Conservation (phyloP, 2,113 vertebrate genomes). For the Sturnira hondurensis region DNA sequence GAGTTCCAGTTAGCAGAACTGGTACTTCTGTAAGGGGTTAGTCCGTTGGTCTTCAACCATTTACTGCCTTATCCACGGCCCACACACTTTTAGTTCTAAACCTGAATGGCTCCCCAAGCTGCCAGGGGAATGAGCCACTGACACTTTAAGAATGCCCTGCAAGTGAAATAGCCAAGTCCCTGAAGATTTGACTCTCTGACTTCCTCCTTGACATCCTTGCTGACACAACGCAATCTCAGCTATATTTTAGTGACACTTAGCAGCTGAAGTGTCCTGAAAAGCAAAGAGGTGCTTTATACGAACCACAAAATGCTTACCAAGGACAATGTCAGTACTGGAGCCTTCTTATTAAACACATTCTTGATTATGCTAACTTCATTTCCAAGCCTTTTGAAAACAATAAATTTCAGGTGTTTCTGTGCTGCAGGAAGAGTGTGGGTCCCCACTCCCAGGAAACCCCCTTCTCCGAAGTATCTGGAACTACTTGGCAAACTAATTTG, state of each 20-base stretch:
- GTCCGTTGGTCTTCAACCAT: not conserved
- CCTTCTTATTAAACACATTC: not conserved
- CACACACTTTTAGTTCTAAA: not conserved
- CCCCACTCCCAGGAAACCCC: not conserved
- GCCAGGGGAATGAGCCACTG: not conserved
- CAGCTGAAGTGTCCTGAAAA: slow-evolving; percentile 11
- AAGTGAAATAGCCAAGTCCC: not conserved
- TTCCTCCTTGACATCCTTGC: not conserved
- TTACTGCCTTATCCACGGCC: not conserved
- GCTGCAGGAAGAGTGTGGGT: not conserved
- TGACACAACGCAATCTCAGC: not conserved
- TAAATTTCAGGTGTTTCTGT: not conserved
- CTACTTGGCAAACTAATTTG: no score
- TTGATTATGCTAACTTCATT: not conserved
- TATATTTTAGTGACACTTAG: not conserved
- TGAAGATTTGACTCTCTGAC: not conserved
- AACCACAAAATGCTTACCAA: slow-evolving; percentile 5
- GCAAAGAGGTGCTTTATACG: not conserved
- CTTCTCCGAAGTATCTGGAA: not conserved
- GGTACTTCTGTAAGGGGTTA: not conserved
- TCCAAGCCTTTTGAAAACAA: not conserved
- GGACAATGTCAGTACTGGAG: not conserved
- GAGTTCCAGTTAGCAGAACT: not conserved
- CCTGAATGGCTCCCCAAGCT: not conserved
- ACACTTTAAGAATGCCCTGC: not conserved